A percentile compares a stretch with the other conserved stretches of the same genome.
These are phyloP conservation scores for Luehdorfia chinensis DNA, from an alignment of 1,140 invertebrate genomes.

Conservation along the genomic window DNA sequence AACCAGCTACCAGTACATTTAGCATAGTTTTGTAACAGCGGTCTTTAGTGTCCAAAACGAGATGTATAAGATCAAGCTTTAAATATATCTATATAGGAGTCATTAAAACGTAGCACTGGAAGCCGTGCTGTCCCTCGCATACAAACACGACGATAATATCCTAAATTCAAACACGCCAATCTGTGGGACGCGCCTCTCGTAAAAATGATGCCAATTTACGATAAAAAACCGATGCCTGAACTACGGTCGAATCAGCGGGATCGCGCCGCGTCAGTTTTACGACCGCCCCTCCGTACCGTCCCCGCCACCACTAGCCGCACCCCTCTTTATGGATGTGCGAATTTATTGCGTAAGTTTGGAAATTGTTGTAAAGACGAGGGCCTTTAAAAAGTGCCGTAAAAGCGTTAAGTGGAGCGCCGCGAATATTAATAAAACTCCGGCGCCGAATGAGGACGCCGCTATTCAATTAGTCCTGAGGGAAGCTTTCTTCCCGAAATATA, in stretches of 20 bases:
- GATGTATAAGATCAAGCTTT: too few relatives aligned
- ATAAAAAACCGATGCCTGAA: slow-evolving; percentile 46
- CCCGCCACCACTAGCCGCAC: background rate
- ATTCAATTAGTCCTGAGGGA: slow-evolving; percentile 29
- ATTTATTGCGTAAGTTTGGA: slow-evolving; percentile 47
- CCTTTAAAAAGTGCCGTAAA: slow-evolving; percentile 40
- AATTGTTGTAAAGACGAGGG: slow-evolving; percentile 44
- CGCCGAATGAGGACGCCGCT: slow-evolving; percentile 22
- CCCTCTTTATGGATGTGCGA: slow-evolving; percentile 33
- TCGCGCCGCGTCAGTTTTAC: slow-evolving; percentile 37
- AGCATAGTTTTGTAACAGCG: too few relatives aligned
- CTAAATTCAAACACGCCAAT: slow-evolving; percentile 38
- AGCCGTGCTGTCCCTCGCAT: too few relatives aligned
- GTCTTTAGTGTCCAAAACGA: too few relatives aligned
- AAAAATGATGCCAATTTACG: slow-evolving; percentile 56
- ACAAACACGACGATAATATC: slow-evolving; percentile 21
- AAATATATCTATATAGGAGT: too few relatives aligned
- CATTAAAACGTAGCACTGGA: too few relatives aligned
- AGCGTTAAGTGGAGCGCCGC: slow-evolving; percentile 17
- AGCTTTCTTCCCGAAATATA: background rate
- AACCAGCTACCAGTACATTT: too few relatives aligned
- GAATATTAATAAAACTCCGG: slow-evolving; percentile 32
- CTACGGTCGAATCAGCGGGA: slow-evolving; percentile 29
- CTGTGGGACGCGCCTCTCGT: slow-evolving; percentile 35
- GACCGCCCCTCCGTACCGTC: slow-evolving; percentile 6